Evolutionary conservation across 37 sponge, comb jelly and placozoan species (phyloP).

Genomic region (Oopsacas minuta): DNA sequence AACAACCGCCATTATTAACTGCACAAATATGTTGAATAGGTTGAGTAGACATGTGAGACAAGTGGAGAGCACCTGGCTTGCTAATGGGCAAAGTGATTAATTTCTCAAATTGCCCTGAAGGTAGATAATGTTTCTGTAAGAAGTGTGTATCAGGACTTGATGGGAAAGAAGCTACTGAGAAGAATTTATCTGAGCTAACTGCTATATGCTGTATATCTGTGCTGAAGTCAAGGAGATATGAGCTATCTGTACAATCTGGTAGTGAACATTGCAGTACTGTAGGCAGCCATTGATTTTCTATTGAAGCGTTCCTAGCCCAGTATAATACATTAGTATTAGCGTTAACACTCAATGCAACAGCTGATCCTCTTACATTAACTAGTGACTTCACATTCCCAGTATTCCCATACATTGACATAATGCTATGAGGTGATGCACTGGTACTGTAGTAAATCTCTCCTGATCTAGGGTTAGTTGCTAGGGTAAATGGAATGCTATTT

Average conservation of each 20-base stretch:
- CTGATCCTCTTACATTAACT: not conserved
- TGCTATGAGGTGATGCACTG: not conserved
- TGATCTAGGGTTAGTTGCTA: not conserved
- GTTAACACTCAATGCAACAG: not conserved
- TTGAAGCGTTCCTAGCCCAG: not conserved
- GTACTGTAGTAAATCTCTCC: not conserved
- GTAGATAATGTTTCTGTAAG: slow-evolving; percentile 2
- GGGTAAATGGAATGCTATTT: not conserved
- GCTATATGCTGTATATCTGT: not conserved
- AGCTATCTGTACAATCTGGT: not conserved
- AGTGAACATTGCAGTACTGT: not conserved
- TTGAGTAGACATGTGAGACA: slow-evolving; percentile 2
- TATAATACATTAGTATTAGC: not conserved
- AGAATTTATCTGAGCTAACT: not conserved
- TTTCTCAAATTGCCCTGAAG: not conserved
- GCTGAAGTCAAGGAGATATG: not conserved
- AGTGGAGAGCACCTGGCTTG: not conserved
- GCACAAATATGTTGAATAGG: not conserved
- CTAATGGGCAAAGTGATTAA: not conserved
- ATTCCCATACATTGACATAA: not conserved
- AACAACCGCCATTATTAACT: slow-evolving; percentile 1
- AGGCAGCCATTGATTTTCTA: not conserved
- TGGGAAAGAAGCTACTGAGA: not conserved
- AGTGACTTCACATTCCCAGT: not conserved
- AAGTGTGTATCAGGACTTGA: not conserved